These are phyloP conservation scores for Hydropsyche tenuis DNA, from an alignment of 1,140 invertebrate genomes.

Conservation along the genomic window DNA sequence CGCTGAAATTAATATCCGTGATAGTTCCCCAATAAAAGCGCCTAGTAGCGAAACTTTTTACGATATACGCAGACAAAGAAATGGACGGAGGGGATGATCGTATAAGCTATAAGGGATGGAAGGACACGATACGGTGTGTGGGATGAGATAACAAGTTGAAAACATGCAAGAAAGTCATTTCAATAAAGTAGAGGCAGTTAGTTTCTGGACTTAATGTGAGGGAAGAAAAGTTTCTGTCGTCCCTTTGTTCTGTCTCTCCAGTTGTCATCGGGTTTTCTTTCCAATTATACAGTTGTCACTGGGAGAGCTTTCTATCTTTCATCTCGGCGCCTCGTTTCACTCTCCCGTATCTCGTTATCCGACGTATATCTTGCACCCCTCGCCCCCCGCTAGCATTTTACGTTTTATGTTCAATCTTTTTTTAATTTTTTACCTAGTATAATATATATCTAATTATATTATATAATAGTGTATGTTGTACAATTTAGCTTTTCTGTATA, in stretches of 20 bases:
- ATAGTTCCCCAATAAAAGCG: slow-evolving; percentile 1
- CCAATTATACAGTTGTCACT: slow-evolving; percentile 38
- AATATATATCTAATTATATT: too few relatives aligned
- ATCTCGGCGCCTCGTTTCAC: slow-evolving; percentile 2
- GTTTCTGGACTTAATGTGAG: slow-evolving; percentile 33
- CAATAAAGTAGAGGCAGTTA: slow-evolving; percentile 37
- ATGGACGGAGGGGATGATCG: too few relatives aligned
- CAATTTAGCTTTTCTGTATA: neutral
- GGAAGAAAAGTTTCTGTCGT: slow-evolving; percentile 34
- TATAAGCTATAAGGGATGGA: neutral
- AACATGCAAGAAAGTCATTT: slow-evolving; percentile 45
- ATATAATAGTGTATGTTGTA: neutral
- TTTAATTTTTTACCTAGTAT: neutral
- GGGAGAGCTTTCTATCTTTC: slow-evolving; percentile 28
- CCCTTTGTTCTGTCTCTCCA: slow-evolving; percentile 36
- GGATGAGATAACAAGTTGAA: slow-evolving; percentile 37
- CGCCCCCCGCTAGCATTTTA: neutral
- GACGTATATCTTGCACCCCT: neutral
- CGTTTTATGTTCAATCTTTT: neutral
- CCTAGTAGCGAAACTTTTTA: slow-evolving; percentile 5
- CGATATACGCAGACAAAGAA: slow-evolving; percentile 18
- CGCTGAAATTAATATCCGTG: slow-evolving; percentile 13
- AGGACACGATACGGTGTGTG: neutral
- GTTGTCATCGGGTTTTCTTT: slow-evolving; percentile 38
- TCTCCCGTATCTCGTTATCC: slow-evolving; percentile 4